A percentile compares a stretch with the other conserved stretches of the same genome.
Evolutionary conservation across 2,113 vertebrate genomes (phyloP).

Genomic region (Stercorarius parasiticus): DNA sequence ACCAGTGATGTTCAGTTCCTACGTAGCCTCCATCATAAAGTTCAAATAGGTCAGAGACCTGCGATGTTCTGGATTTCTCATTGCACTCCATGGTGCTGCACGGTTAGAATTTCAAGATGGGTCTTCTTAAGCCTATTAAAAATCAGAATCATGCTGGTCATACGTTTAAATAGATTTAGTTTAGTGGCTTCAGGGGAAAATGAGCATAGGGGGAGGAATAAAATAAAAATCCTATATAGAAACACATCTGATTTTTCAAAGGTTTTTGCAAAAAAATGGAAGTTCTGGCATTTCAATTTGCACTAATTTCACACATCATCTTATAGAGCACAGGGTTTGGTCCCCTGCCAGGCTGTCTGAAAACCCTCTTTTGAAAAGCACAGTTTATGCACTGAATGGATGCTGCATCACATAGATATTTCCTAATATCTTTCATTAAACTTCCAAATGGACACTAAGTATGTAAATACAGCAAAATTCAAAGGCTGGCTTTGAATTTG

Average conservation of each 20-base stretch:
- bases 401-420: constrained; percentile 33
- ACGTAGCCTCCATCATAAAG: not conserved
- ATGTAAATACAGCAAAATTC: constrained; percentile 43
- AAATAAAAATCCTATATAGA: constrained; percentile 3
- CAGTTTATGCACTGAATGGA: not conserved
- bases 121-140: constrained; percentile 39
- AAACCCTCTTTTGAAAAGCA: not conserved
- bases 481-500: constrained; percentile 25
- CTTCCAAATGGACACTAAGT: constrained; percentile 42
- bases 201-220: not conserved
- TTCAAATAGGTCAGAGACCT: not conserved
- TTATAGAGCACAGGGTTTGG: constrained; percentile 8
- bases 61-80: not conserved
- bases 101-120: constrained; percentile 9
- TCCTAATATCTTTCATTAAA: constrained; percentile 55
- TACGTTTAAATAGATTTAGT: constrained; percentile 28
- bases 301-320: constrained; percentile 61
- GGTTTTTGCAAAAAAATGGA: not conserved
- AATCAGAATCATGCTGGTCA: constrained; percentile 10
- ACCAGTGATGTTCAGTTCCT: not conserved
- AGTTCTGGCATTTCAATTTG: constrained; percentile 59
- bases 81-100: not conserved
- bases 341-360: constrained; percentile 40
- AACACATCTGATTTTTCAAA: constrained; percentile 38
- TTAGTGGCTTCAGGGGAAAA: constrained; percentile 11